Conservation (phyloP, 2,888 invertebrate genomes). For the Erannis defoliaria region DNA sequence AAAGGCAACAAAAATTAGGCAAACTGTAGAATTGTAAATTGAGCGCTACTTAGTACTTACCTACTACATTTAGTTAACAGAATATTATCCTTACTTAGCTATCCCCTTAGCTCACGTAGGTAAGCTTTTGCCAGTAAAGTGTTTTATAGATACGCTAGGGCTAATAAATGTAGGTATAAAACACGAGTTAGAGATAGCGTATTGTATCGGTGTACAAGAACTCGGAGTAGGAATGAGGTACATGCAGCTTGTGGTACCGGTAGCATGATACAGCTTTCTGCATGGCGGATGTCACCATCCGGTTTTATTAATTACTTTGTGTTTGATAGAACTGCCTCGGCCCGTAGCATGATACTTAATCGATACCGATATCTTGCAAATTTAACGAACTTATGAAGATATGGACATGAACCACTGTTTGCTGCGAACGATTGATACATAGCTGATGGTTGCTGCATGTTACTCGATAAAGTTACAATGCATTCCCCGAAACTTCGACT, state of each 20-base stretch:
- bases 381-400: constrained; percentile 60
- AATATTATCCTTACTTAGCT: constrained; percentile 25
- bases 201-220: constrained; percentile 24
- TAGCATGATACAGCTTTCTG: constrained; percentile 85
- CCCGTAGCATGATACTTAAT: constrained; percentile 83
- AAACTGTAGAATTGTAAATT: constrained; percentile 19
- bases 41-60: constrained; percentile 25
- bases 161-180: constrained; percentile 10
- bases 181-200: constrained; percentile 24
- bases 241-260: constrained; percentile 74
- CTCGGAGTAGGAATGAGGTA: constrained; percentile 51
- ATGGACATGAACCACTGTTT: constrained; percentile 60
- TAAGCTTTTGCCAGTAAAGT: constrained; percentile 33
- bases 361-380: constrained; percentile 50
- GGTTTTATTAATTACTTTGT: constrained; percentile 79
- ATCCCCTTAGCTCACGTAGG: constrained; percentile 35
- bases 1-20: constrained; percentile 21
- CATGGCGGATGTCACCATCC: constrained; percentile 83
- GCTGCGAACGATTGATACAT: constrained; percentile 62
- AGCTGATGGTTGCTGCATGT: constrained; percentile 82
- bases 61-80: constrained; percentile 28
- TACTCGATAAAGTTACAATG: constrained; percentile 70
- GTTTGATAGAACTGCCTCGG: constrained; percentile 84
- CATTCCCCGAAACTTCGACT: constrained; percentile 68
- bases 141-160: constrained; percentile 32